Evolutionary conservation across 53 echinoderm and acorn worm genomes (phyloP).

Genomic region (Holothuria scabra): DNA sequence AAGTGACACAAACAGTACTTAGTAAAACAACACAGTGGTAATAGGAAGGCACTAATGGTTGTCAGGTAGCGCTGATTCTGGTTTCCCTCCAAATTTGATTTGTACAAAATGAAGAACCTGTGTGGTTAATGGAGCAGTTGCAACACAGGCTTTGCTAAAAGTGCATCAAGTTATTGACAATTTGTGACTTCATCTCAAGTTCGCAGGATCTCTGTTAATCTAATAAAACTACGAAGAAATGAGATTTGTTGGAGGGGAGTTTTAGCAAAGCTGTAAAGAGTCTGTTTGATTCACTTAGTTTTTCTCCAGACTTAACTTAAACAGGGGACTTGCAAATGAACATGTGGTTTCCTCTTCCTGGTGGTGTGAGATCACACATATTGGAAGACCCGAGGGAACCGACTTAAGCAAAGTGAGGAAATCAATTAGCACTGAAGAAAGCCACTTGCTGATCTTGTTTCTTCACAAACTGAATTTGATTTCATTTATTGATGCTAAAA

Average conservation of each 20-base stretch:
- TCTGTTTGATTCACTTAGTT: conserved; percentile 38
- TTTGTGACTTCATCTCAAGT: conserved; percentile 37
- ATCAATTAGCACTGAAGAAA: conserved; percentile 46
- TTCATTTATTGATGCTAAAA: conserved; percentile 43
- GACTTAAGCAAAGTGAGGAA: conserved; percentile 31
- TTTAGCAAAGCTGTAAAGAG: conserved; percentile 33
- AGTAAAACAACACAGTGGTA: too few relatives aligned
- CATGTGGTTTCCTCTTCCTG: conserved; percentile 29
- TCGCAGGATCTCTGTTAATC: conserved; percentile 41
- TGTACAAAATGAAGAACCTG: background rate
- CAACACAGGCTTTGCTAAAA: background rate
- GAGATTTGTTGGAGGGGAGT: conserved; percentile 40
- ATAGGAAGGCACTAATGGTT: too few relatives aligned
- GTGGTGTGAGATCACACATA: conserved; percentile 33
- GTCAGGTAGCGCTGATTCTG: background rate
- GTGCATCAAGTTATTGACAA: conserved; percentile 14
- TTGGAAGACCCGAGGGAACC: conserved; percentile 10
- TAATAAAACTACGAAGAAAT: conserved; percentile 38
- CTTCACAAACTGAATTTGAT: conserved; percentile 32
- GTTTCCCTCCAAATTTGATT: conserved; percentile 34
- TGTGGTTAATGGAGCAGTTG: too few relatives aligned
- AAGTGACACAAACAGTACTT: too few relatives aligned
- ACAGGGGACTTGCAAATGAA: conserved; percentile 12
- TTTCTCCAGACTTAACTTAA: background rate
- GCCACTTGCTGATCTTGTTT: conserved; percentile 47